A percentile compares a stretch with the other conserved stretches of the same genome.
These are phyloP conservation scores for Trichosurus vulpecula DNA, from an alignment of 2,797 vertebrate genomes.

Conservation along the genomic window DNA sequence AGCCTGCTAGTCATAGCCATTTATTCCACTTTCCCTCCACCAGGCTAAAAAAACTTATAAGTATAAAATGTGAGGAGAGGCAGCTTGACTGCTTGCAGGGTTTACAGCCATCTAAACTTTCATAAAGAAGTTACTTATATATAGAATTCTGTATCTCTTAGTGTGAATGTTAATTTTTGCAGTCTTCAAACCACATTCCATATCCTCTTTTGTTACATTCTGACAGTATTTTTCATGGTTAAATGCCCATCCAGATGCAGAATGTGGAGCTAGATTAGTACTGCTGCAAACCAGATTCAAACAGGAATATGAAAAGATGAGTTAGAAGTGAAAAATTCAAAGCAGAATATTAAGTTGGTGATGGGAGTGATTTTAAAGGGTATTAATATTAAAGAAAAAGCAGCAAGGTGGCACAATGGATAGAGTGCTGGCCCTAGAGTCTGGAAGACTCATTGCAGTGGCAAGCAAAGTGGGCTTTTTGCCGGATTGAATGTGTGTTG, in stretches of 20 bases:
- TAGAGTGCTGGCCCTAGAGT: neutral
- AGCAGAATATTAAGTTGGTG: constrained; percentile 14
- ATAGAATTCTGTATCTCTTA: constrained; percentile 13
- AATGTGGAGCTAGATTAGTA: constrained; percentile 21
- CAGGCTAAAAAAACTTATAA: constrained; percentile 33
- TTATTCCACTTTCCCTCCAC: neutral
- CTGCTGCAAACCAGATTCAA: constrained; percentile 24
- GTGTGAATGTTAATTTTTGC: constrained; percentile 15
- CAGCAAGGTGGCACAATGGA: neutral
- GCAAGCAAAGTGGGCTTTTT: too few relatives aligned
- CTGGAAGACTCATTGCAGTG: neutral
- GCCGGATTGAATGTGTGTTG: too few relatives aligned
- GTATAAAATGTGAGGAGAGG: constrained; percentile 26
- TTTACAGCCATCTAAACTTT: constrained; percentile 8
- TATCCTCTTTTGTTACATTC: neutral
- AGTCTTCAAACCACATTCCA: constrained; percentile 17
- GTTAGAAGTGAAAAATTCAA: neutral
- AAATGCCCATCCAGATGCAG: constrained; percentile 25
- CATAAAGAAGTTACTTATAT: neutral
- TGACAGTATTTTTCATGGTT: constrained; percentile 7
- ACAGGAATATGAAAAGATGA: constrained; percentile 43
- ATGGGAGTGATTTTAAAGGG: neutral
- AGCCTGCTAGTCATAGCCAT: constrained; percentile 4
- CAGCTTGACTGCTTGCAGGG: neutral
- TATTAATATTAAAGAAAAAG: neutral